These are phyloP conservation scores for Diceros bicornis DNA, from an alignment of 2,797 vertebrate genomes.

Conservation along the genomic window DNA sequence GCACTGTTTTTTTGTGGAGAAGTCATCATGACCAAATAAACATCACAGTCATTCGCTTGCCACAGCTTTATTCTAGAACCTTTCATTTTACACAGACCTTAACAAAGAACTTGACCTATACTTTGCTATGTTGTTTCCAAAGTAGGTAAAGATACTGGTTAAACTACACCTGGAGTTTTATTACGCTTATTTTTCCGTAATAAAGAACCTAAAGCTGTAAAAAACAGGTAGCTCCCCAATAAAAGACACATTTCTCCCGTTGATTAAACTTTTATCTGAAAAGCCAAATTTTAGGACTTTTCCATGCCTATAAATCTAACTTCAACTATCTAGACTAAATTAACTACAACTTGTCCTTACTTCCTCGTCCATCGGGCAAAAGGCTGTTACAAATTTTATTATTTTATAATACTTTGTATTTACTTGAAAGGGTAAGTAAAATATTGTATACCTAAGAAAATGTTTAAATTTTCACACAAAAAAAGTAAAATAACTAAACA, in stretches of 20 bases:
- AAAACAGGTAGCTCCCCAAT: not conserved
- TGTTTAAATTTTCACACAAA: not conserved
- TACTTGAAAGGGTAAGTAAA: not conserved
- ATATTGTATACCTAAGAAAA: not conserved
- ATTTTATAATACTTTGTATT: not conserved
- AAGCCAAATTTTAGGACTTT: not conserved
- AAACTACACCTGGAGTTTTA: not conserved
- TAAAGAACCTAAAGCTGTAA: constrained; percentile 42
- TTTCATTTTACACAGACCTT: not conserved
- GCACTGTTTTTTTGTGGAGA: not conserved
- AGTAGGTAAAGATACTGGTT: not conserved
- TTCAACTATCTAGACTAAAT: not conserved
- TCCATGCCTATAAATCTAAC: not conserved
- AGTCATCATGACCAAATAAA: constrained; percentile 49
- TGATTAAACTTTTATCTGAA: not conserved
- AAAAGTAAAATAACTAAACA: constrained; percentile 3
- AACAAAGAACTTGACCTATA: not conserved
- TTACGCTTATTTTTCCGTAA: constrained; percentile 28
- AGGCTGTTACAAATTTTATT: not conserved
- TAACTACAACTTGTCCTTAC: not conserved
- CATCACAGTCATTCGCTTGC: not conserved
- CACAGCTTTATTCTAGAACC: not conserved
- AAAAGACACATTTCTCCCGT: not conserved
- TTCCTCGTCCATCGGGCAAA: not conserved
- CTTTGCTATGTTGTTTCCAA: not conserved